phyloP scores from a whole-genome alignment of 2,113 vertebrate genomes.

The Pomatostomus ruficeps region DNA sequence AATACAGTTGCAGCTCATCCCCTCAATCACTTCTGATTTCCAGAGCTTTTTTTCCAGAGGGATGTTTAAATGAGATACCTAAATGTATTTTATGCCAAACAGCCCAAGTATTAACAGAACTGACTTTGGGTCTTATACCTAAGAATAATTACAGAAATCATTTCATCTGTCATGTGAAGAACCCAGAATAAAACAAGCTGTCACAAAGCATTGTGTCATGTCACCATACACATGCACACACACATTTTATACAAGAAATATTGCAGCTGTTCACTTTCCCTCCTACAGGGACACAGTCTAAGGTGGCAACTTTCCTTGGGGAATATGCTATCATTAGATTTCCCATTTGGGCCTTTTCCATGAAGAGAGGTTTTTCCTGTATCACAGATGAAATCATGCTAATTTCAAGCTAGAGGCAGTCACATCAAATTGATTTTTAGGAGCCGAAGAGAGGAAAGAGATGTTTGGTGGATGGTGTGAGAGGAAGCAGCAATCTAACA shows the following conservation, averaged over 20 bases:
- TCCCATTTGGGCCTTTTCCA: background rate
- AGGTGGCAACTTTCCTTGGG: background rate
- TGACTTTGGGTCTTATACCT: background rate
- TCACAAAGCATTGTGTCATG: constrained; percentile 10
- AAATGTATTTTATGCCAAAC: constrained; percentile 28
- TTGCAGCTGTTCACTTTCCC: background rate
- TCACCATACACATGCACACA: background rate
- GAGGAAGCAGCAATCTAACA: background rate
- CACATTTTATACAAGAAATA: background rate
- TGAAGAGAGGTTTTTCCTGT: background rate
- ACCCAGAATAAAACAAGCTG: constrained; percentile 35
- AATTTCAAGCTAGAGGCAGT: background rate
- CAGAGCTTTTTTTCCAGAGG: constrained; percentile 6
- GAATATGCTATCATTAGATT: background rate
- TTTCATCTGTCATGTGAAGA: constrained; percentile 44
- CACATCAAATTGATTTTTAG: background rate
- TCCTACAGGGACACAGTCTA: background rate
- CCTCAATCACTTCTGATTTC: constrained; percentile 15
- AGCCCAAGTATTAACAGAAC: background rate
- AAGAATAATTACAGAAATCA: constrained; percentile 58
- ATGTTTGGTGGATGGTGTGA: background rate
- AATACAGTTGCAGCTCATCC: background rate
- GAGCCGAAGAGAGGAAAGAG: background rate
- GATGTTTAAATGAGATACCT: constrained; percentile 17
- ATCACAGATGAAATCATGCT: background rate